Evolutionary conservation across 35 echinoderm and acorn worm species (phyloP).

Genomic region (Strongylocentrotus purpuratus): DNA sequence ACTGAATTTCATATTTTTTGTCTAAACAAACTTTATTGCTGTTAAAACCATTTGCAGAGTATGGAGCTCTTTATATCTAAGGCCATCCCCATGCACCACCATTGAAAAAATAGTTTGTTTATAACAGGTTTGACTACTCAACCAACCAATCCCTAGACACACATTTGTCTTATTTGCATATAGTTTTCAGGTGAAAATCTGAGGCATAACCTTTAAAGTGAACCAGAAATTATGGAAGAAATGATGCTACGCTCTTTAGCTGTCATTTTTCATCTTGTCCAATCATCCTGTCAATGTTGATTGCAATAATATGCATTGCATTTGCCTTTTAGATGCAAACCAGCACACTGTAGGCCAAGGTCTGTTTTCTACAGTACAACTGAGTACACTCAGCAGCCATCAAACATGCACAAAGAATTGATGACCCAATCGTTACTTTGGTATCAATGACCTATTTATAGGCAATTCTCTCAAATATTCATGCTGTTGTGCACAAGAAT

Average conservation of each 20-base stretch:
- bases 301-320: background rate
- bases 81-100: too few species aligned
- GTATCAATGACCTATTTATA: background rate
- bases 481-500: background rate
- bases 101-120: too few species aligned
- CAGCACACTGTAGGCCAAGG: background rate
- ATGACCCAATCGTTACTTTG: background rate
- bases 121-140: too few species aligned
- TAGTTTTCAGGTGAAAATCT: background rate
- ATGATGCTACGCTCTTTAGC: background rate
- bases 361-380: too few species aligned
- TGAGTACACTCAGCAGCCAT: background rate
- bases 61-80: too few species aligned
- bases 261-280: slow-evolving; percentile 2
- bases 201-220: background rate
- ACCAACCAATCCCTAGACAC: too few species aligned
- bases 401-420: background rate
- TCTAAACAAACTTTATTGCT: too few species aligned
- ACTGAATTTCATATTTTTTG: too few species aligned
- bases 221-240: background rate
- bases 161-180: too few species aligned
- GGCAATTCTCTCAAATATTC: background rate
- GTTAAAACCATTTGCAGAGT: too few species aligned
- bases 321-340: background rate
- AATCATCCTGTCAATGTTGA: background rate